A percentile compares a stretch with the other conserved stretches of the same genome.
These are phyloP conservation scores for Pristionchus entomophagus DNA, from an alignment of 2,888 invertebrate species.

Conservation along the genomic window DNA sequence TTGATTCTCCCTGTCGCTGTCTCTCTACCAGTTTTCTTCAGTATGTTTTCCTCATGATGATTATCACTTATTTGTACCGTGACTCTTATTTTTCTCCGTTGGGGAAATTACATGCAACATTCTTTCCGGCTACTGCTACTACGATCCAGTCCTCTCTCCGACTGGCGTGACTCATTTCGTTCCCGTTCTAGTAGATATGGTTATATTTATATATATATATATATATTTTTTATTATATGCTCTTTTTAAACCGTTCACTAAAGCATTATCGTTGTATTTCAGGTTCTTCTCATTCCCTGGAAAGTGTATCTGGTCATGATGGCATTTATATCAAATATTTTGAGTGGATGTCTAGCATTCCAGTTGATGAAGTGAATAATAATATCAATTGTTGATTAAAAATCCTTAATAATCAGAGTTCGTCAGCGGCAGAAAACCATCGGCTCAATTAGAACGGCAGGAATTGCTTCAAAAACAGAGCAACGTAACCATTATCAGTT, in stretches of 20 bases:
- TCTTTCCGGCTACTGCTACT: not conserved
- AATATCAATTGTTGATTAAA: not conserved
- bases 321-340: not conserved
- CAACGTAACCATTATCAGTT: too few species aligned
- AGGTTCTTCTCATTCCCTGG: not conserved
- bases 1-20: not conserved
- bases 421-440: not conserved
- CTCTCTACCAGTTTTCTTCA: not conserved
- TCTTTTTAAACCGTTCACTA: not conserved
- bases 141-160: not conserved
- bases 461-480: not conserved
- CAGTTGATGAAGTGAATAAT: not conserved
- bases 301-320: not conserved
- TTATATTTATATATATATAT: not conserved
- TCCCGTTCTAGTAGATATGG: not conserved
- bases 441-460: not conserved
- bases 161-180: not conserved
- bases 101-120: too few species aligned
- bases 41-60: not conserved
- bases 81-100: too few species aligned
- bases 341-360: not conserved
- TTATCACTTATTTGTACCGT: too few species aligned
- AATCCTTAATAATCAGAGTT: not conserved
- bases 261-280: not conserved
- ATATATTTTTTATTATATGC: not conserved